Base-by-base conservation (phyloP, 2,113 vertebrate genomes). In the Pycnonotus jocosus region DNA sequence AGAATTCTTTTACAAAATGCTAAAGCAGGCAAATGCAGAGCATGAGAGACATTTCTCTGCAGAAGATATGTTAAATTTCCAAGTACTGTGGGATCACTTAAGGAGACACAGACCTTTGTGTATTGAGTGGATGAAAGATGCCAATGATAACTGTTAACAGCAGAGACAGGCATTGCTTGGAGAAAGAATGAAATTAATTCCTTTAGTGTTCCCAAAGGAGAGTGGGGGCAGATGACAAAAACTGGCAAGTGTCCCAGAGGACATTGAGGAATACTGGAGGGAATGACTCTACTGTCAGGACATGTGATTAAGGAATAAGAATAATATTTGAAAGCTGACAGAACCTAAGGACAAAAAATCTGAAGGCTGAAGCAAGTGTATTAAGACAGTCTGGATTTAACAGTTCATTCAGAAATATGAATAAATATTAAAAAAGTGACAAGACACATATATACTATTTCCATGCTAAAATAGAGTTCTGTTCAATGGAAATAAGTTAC, bases 151-250 rank as follows among this genome's bases (percentile, higher is more conserved):
- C 74, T 57, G 51, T 69, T 95, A 94, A 64, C 82, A 64, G 89
- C 81, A 83, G 80, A 93, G 91, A 50, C 48, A 42, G 82, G 54
- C 72, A 60, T 87, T 87, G 74, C 92, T 93, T 61, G 69, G 60
- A 54, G 76, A 91, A 85, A 76, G 82, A 93, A 83, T 86, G 35
- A 88, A 92, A 94, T 96, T 94, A 88, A 95, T 96, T 95, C 92
- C 86, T 92, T 93, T 72, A 95, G 76, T 93, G 72, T 84, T 94
- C 80, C 89, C 74, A 51, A 86, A 89, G 88, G 92, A 94, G 87
- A 79, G 70, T 72, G n/a, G 73, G 74, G 81, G 81, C 80, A 96
- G 94, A 95, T 97, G 90, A 96, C 96, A 96, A 83, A 91, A 96
- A 27, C 72, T 94, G 96, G 95, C 95, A 76, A 21, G 45, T 90